Percentiles rank a stretch among this genome's conserved stretches.
These are phyloP conservation scores for Anhinga anhinga DNA, from an alignment of 2,113 vertebrate genomes.

Conservation along the genomic window DNA sequence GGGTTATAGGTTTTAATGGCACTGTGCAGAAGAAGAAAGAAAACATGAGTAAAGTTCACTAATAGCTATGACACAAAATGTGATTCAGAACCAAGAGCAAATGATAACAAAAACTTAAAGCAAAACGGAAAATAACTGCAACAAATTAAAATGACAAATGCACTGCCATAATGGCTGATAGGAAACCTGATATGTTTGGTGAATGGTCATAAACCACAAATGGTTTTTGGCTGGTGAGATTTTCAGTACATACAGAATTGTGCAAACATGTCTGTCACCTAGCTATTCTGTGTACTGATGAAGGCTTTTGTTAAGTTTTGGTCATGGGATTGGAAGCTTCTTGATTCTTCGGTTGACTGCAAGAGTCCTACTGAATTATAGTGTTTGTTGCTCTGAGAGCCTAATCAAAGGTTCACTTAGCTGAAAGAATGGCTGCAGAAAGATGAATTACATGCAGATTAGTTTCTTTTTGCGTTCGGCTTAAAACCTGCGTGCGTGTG, in stretches of 20 bases:
- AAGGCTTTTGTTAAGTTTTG: background rate
- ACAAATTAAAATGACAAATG: conserved; percentile 78
- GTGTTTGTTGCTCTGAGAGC: background rate
- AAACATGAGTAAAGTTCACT: conserved; percentile 47
- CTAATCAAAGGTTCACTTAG: background rate
- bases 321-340: background rate
- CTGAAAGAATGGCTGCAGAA: background rate
- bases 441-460: background rate
- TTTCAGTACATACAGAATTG: conserved; percentile 52
- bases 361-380: background rate
- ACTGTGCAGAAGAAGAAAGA: conserved; percentile 55
- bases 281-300: background rate
- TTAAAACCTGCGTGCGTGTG: background rate
- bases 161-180: conserved; percentile 74
- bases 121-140: conserved; percentile 71
- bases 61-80: conserved; percentile 35
- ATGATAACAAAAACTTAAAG: conserved; percentile 36
- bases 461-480: background rate
- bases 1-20: conserved; percentile 75
- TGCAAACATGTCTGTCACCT: conserved; percentile 59
- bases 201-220: conserved; percentile 43
- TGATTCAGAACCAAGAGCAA: conserved; percentile 50
- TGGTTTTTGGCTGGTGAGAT: conserved; percentile 5
- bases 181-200: conserved; percentile 77
- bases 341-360: background rate